Evolutionary conservation across 2,797 vertebrate species (phyloP).

Genomic region (Enteromius trimaculatus): DNA sequence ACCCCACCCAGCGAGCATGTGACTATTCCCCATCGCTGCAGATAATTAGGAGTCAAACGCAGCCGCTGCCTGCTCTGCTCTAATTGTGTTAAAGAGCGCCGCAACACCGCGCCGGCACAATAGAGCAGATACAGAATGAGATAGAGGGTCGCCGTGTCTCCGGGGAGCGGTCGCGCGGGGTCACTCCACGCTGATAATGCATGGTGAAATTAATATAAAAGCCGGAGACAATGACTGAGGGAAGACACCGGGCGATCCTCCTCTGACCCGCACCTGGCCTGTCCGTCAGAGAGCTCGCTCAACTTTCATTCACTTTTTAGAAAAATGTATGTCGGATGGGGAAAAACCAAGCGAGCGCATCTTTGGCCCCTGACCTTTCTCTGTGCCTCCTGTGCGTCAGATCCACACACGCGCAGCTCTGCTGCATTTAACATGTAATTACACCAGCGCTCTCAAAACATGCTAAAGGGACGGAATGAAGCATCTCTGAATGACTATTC

Average conservation of each 20-base stretch:
- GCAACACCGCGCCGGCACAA: conserved; percentile 79
- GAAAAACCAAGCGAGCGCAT: conserved; percentile 60
- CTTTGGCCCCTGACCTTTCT: conserved; percentile 71
- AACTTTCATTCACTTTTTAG: conserved; percentile 81
- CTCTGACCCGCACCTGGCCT: conserved; percentile 80
- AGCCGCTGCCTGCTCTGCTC: conserved; percentile 85
- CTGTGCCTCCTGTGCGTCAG: conserved; percentile 57
- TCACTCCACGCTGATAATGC: conserved; percentile 96
- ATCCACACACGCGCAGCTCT: conserved; percentile 61
- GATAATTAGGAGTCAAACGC: conserved; percentile 94
- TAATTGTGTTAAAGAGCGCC: conserved; percentile 97
- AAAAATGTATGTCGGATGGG: conserved; percentile 46
- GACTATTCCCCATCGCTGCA: conserved; percentile 88
- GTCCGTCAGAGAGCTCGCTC: conserved; percentile 74
- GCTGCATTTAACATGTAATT: conserved; percentile 71
- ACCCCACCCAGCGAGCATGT: conserved; percentile 66
- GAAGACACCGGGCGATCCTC: conserved; percentile 70
- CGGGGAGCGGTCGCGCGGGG: conserved; percentile 79
- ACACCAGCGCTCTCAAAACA: conserved; percentile 63
- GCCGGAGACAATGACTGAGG: conserved; percentile 91
- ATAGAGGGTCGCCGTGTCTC: conserved; percentile 91
- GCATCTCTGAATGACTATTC: conserved; percentile 71
- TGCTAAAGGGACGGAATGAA: conserved; percentile 44
- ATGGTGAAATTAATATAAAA: conserved; percentile 99
- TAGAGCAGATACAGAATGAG: conserved; percentile 90